Percentiles rank a stretch among this genome's conserved stretches.
Evolutionary conservation across 2,113 vertebrate genomes (phyloP).

Genomic region (Pterophyllum scalare): DNA sequence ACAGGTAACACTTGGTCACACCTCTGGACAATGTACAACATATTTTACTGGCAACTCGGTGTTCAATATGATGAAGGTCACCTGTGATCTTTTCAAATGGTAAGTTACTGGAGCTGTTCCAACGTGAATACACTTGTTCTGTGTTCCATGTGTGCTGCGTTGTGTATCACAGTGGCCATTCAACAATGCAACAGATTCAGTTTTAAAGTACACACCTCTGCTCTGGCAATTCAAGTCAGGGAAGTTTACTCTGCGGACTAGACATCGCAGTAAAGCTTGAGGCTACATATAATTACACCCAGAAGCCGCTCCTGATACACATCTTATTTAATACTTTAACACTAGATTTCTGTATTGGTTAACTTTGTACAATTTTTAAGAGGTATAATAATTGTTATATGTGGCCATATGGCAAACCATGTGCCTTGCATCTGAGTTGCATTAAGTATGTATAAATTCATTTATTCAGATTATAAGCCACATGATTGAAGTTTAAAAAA

Average conservation of each 20-base stretch:
- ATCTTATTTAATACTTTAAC: background rate
- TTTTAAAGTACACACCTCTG: slow-evolving; percentile 48
- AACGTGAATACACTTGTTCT: slow-evolving; percentile 71
- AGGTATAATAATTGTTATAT: slow-evolving; percentile 6
- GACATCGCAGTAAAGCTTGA: background rate
- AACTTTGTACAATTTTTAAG: background rate
- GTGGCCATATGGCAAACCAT: slow-evolving; percentile 22
- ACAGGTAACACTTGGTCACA: slow-evolving; percentile 23
- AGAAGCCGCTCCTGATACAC: slow-evolving; percentile 28
- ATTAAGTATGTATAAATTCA: background rate
- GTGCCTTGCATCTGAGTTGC: slow-evolving; percentile 17
- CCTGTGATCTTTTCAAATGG: slow-evolving; percentile 72
- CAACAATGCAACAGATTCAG: slow-evolving; percentile 59
- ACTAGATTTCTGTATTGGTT: slow-evolving; percentile 7
- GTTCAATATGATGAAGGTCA: slow-evolving; percentile 65
- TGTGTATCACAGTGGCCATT: slow-evolving; percentile 76
- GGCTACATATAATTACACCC: background rate
- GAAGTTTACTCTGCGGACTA: slow-evolving; percentile 35
- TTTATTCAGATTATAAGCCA: slow-evolving; percentile 4
- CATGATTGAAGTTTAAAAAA: slow-evolving; percentile 17
- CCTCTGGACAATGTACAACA: slow-evolving; percentile 29
- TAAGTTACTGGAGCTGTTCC: slow-evolving; percentile 76
- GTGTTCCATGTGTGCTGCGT: slow-evolving; percentile 80
- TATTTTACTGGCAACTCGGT: slow-evolving; percentile 42
- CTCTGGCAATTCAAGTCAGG: slow-evolving; percentile 76